These are phyloP conservation scores for Odocoileus hemionus DNA, from an alignment of 2,113 vertebrate genomes.

Conservation along the genomic window DNA sequence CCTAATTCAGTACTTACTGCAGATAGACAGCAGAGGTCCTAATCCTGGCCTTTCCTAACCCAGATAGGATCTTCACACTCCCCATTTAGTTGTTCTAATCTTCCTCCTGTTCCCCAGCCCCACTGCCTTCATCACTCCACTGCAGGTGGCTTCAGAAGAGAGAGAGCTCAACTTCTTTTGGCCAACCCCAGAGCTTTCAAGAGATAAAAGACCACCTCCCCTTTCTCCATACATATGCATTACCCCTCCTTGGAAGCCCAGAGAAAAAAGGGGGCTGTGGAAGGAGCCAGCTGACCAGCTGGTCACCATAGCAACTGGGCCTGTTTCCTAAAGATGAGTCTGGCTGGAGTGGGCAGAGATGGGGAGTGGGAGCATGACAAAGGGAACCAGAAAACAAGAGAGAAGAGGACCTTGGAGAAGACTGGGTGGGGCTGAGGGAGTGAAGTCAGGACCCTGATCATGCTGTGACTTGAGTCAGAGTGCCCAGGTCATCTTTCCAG, in stretches of 20 bases:
- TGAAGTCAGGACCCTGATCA: background rate
- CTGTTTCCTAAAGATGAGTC: constrained; percentile 34
- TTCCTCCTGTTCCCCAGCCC: background rate
- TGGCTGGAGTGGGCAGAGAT: background rate
- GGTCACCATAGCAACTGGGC: constrained; percentile 45
- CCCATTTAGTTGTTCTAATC: background rate
- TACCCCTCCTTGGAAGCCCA: background rate
- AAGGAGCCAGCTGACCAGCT: constrained; percentile 32
- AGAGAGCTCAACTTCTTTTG: background rate
- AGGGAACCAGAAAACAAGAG: background rate
- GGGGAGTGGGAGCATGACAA: background rate
- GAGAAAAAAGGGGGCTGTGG: background rate
- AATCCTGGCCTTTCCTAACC: background rate
- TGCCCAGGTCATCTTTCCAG: background rate
- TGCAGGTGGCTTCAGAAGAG: background rate
- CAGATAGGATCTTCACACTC: background rate
- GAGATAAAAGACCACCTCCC: background rate
- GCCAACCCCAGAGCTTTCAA: background rate
- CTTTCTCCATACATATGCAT: background rate
- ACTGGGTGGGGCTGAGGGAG: background rate
- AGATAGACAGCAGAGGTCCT: background rate
- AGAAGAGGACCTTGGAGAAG: background rate
- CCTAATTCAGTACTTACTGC: background rate
- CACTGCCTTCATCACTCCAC: background rate
- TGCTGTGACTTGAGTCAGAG: background rate